These are phyloP conservation scores for Apamea anceps DNA, from an alignment of 2,888 invertebrate genomes.

Conservation along the genomic window DNA sequence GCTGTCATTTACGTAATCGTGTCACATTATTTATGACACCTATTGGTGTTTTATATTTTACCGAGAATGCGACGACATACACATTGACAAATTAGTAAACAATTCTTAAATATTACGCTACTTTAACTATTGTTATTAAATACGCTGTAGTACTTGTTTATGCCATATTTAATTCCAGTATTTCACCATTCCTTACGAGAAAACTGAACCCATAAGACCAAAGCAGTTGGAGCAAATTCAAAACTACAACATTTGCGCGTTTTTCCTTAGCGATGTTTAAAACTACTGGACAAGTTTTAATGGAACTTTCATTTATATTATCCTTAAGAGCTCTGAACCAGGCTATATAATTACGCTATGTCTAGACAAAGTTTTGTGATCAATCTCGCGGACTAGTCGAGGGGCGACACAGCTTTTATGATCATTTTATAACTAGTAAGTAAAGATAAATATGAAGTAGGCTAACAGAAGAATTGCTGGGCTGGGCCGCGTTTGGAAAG, in stretches of 20 bases:
- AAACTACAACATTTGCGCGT: constrained; percentile 48
- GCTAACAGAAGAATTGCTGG: neutral
- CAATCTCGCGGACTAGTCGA: constrained; percentile 43
- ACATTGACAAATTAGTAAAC: neutral
- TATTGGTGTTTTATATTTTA: neutral
- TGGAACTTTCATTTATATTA: constrained; percentile 65
- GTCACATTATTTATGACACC: neutral
- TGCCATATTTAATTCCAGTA: neutral
- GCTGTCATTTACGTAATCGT: neutral
- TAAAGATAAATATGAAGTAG: constrained; percentile 11
- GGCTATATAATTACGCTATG: constrained; percentile 40
- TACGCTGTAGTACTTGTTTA: neutral
- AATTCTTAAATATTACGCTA: too few relatives aligned
- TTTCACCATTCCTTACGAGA: constrained; percentile 24
- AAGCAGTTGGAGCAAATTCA: constrained; percentile 45
- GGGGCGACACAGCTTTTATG: constrained; percentile 29
- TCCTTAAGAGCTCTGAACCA: constrained; percentile 51
- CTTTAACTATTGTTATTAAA: neutral
- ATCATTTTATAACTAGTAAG: constrained; percentile 45
- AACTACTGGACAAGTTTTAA: constrained; percentile 66
- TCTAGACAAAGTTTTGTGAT: constrained; percentile 60
- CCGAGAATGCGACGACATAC: too few relatives aligned
- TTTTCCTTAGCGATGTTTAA: constrained; percentile 58
- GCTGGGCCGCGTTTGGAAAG: neutral
- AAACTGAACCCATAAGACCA: constrained; percentile 23